Evolutionary conservation across 2,113 vertebrate species (phyloP), one percentile per base, ranked within the genome.

Genomic region (Pygoscelis adeliae): DNA sequence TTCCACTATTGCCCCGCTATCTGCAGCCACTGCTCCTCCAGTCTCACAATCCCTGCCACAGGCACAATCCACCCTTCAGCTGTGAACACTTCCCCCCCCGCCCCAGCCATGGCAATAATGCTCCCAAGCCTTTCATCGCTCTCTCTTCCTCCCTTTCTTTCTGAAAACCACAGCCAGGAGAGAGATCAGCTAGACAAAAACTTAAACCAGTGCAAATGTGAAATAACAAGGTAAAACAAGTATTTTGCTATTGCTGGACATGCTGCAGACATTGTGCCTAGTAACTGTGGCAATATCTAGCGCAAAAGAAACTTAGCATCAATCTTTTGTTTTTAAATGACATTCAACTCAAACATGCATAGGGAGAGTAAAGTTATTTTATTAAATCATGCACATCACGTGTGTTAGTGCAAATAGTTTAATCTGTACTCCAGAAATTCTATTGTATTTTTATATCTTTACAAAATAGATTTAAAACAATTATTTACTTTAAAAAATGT

Each of bases 391-490:
- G 99, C 99, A 99, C 99, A 99, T 99, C 99, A 99, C 97, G 97
- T 98, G 98, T 98, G 99, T 99, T 99, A 99, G 98, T 99, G 99
- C 99, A 99, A 99, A 99, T 99, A 99, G 98, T 98, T 98, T 98
- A 98, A 99, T 99, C 98, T 99, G 98, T 99, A 98, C 98, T 99
- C 98, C 98, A 99, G 98, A 99, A 99, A 99, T 98, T 99, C 98
- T 98, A 98, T 98, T 98, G 98, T 98, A 98, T 93, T 97, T 98
- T 98, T 98, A 98, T 99, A 98, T 98, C 98, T 99, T 99, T 99
- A 99, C 99, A 99, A 99, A 99, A 99, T 99, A 99, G 98, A 99
- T 99, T 99, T 99, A 98, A 98, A 99, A 99, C 98, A 99, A 98
- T 98, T 98, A 98, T 98, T 99, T 99, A 98, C 98, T 98, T 98